Base-by-base conservation (phyloP, 1,140 invertebrate species). In the Agrypnia vestita region DNA sequence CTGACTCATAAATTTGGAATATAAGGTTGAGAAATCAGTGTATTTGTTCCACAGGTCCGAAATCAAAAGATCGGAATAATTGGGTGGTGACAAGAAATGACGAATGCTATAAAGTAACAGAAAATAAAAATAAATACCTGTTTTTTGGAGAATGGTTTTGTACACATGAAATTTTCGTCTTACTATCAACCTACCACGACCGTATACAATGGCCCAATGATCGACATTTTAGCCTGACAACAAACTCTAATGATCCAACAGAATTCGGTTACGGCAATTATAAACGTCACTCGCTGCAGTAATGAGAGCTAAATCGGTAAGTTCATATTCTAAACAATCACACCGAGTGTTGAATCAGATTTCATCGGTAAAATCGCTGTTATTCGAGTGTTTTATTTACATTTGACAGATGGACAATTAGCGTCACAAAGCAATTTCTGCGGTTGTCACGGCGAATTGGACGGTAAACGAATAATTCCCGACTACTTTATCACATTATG, bases 351-450 rank as follows among this genome's bases (percentile, higher is more conserved):
- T 67, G 21, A 69, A 44, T n/a, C n/a, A 47, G 19, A 69, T 71
- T 51, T 51, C 10, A 43, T 6, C 11, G 19, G 35, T 43, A 64
- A 62, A 21, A 25, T 64, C 61, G 12, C 25, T 62, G 13, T 9
- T 67, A 17, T 73, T 73, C 69, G 53, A 74, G 71, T 74, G 71
- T 74, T 55, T 74, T 74, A 74, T 74, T 74, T 74, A 74, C 71
- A 59, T 25, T 21, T 74, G 71, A 74, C 71, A 74, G 71, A 74
- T 74, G 71, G 71, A 56, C 71, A 46, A 74, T 17, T 43, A 44
- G 35, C 25, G 25, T 17, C 25, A 56, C 71, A 56, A 56, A 74
- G 71, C 71, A 35, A 43, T 72, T 62, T 6, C 13, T 49, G 25
- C 49, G 43, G 25, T 35, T 49, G 71, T 44, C 35, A 6, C 46